Evolutionary conservation across 1,140 invertebrate genomes (phyloP).

Genomic region (Proctacanthus coquilletti): DNA sequence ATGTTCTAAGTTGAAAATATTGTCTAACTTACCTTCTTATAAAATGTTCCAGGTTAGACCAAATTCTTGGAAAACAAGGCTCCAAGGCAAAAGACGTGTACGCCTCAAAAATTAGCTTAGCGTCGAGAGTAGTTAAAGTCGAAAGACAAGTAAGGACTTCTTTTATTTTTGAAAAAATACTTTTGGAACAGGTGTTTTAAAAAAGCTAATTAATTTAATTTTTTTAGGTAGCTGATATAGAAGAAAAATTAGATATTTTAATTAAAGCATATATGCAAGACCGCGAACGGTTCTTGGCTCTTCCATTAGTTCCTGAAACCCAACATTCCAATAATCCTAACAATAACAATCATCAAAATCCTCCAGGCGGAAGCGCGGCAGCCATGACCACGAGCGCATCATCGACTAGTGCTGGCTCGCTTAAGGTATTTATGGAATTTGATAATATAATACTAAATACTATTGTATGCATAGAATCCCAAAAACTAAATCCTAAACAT

Average conservation of each 20-base stretch:
- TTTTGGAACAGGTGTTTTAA: neutral
- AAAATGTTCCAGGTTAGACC: constrained; percentile 57
- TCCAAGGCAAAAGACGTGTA: constrained; percentile 87
- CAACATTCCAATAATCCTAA: constrained; percentile 30
- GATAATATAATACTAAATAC: too few relatives aligned
- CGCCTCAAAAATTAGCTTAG: constrained; percentile 83
- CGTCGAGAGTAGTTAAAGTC: constrained; percentile 85
- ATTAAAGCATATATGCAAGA: constrained; percentile 88
- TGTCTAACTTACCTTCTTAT: too few relatives aligned
- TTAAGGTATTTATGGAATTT: too few relatives aligned
- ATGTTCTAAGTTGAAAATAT: too few relatives aligned
- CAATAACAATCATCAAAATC: constrained; percentile 22
- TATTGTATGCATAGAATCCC: too few relatives aligned
- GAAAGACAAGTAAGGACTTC: constrained; percentile 76
- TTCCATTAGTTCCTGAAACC: constrained; percentile 30
- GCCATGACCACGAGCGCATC: neutral
- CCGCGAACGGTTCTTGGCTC: constrained; percentile 44
- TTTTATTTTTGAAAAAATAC: neutral
- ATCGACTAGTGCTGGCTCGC: constrained; percentile 1
- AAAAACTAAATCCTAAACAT: too few relatives aligned
- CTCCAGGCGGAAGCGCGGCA: constrained; percentile 7
- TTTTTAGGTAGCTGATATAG: constrained; percentile 79
- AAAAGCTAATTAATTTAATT: constrained; percentile 1
- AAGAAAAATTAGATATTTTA: constrained; percentile 82
- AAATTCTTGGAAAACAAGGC: constrained; percentile 85